Percentiles rank a stretch among this genome's conserved stretches.
Conservation (phyloP, 2,888 invertebrate species). For the Aphidius colemani region DNA sequence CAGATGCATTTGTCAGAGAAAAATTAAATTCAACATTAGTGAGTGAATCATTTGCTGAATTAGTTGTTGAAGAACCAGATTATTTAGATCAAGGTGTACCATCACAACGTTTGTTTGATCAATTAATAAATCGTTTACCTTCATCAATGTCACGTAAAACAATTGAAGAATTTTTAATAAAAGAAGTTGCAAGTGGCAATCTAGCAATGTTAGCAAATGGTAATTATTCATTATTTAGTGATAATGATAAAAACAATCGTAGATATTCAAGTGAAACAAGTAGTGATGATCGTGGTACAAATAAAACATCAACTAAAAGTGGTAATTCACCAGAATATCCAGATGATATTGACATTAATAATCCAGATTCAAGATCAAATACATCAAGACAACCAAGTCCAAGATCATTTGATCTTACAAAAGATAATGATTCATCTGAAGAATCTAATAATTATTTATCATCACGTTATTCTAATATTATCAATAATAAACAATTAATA, state of each 20-base stretch:
- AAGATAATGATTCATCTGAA: constrained; percentile 37
- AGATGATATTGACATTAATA: constrained; percentile 44
- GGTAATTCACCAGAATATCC: constrained; percentile 32
- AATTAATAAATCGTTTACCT: constrained; percentile 63
- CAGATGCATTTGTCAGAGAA: constrained; percentile 64
- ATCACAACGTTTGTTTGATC: constrained; percentile 69
- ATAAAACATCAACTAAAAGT: constrained; percentile 21
- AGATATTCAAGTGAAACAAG: constrained; percentile 32
- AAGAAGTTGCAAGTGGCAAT: constrained; percentile 73
- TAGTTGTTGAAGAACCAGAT: constrained; percentile 74
- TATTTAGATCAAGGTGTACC: constrained; percentile 75
- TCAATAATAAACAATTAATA: constrained; percentile 8
- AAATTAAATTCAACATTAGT: constrained; percentile 62
- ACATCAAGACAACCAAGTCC: constrained; percentile 51
- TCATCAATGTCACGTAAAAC: constrained; percentile 70
- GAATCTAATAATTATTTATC: constrained; percentile 35
- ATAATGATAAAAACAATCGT: constrained; percentile 11
- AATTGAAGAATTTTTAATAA: constrained; percentile 67
- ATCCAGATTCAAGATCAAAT: constrained; percentile 48
- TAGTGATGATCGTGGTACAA: background rate
- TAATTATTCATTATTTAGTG: constrained; percentile 70
- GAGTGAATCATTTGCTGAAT: constrained; percentile 72
- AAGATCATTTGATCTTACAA: constrained; percentile 26
- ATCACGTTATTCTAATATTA: constrained; percentile 25
- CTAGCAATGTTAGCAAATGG: constrained; percentile 72